Evolutionary conservation across 2,113 vertebrate genomes (phyloP), one percentile per base, ranked within the genome.

Genomic region (Engraulis encrasicolus): DNA sequence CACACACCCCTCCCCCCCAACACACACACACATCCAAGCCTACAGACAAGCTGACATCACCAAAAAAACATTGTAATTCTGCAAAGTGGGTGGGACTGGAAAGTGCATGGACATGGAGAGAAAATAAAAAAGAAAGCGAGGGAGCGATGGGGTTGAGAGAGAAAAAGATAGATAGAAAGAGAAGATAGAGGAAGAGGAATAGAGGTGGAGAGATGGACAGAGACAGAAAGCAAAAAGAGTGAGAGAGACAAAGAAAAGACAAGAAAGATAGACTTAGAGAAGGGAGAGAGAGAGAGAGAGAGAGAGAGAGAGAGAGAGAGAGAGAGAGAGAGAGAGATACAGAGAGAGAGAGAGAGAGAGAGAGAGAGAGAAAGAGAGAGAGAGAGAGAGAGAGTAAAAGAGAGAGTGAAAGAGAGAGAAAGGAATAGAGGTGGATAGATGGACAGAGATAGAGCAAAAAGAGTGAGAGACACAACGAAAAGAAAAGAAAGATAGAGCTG

Each of bases 351-450:
- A 58, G 2, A 58, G 58, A 31, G 11, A 14, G 23, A 66, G n/a
- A 66, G 27, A 66, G n/a, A 66, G 58, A 66, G 58, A 23, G n/a
- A n/a, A n/a, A 66, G n/a, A 66, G 58, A 31, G 58, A 66, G 23
- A 27, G 20, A n/a, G 54, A 6, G 19, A 20, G 54, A 23, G 19
- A 58, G 18, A 58, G 52, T n/a, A 6, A n/a, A n/a, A n/a, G 19
- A n/a, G 19, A 58, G 19, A 58, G 54, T 20, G 12, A 38, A 37
- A 23, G 38, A 79, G 34, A 20, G n/a, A 19, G n/a, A 19, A 19
- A 19, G 20, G 6, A 52, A 1, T 19, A 5, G 2, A 1, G 19
- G 40, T 6, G 40, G 20, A 34, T 20, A 19, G 78, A 20, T 7
- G n/a, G 37, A 38, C 19, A 14, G 34, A 40, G 20, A n/a, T 14